Conservation (phyloP, 1,140 invertebrate species). For the Patella vulgata region DNA sequence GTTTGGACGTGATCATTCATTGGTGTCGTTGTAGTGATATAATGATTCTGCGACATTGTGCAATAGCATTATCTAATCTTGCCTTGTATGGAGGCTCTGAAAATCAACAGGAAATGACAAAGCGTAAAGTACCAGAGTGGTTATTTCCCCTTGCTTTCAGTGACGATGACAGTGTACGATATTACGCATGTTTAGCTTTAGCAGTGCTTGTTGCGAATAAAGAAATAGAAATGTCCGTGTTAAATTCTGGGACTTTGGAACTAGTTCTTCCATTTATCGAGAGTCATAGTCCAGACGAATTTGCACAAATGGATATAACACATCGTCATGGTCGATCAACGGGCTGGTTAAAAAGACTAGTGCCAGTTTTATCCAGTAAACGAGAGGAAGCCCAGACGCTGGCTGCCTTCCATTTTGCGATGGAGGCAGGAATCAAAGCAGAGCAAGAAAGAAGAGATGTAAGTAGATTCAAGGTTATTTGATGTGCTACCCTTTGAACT, state of each 20-base stretch:
- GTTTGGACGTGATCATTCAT: slow-evolving; percentile 82
- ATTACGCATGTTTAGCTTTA: slow-evolving; percentile 98
- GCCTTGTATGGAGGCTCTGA: slow-evolving; percentile 96
- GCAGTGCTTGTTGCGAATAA: slow-evolving; percentile 97
- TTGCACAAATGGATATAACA: slow-evolving; percentile 86
- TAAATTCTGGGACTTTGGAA: slow-evolving; percentile 93
- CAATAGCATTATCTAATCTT: slow-evolving; percentile 93
- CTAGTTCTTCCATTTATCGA: slow-evolving; percentile 97
- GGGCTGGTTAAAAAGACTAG: slow-evolving; percentile 92
- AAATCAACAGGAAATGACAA: slow-evolving; percentile 98
- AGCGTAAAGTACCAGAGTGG: slow-evolving; percentile 92
- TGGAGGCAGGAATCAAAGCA: slow-evolving; percentile 98
- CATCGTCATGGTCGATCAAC: slow-evolving; percentile 96
- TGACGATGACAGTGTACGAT: slow-evolving; percentile 89
- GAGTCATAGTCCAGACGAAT: slow-evolving; percentile 92
- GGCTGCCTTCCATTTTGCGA: slow-evolving; percentile 98
- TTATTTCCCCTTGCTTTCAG: slow-evolving; percentile 97
- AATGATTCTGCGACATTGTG: slow-evolving; percentile 89
- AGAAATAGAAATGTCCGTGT: slow-evolving; percentile 95
- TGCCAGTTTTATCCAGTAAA: slow-evolving; percentile 94
- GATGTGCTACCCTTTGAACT: no score
- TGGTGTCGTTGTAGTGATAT: slow-evolving; percentile 93
- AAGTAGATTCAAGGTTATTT: no score
- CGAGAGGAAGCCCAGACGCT: slow-evolving; percentile 95
- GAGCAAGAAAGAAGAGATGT: slow-evolving; percentile 91